Percentiles rank a stretch among this genome's conserved stretches.
These are phyloP conservation scores for Orchesella flavescens DNA, from an alignment of 2,888 invertebrate genomes.

Conservation along the genomic window DNA sequence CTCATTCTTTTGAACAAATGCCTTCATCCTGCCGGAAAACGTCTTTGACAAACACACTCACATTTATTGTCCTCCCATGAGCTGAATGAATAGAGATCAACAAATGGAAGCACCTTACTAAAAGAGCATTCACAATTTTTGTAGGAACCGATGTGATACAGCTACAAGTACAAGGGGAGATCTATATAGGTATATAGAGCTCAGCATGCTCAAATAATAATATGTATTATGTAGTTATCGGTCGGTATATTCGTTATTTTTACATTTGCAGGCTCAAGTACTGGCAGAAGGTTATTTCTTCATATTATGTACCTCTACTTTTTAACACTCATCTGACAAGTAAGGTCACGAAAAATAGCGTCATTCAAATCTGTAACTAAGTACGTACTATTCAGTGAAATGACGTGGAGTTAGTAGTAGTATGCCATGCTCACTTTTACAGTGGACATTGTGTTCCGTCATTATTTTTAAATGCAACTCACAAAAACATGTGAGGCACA, in stretches of 20 bases:
- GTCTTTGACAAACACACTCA: slow-evolving; percentile 11
- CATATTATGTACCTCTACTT: slow-evolving; percentile 3
- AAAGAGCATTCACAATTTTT: background rate
- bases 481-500: slow-evolving; percentile 16
- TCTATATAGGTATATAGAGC: no score
- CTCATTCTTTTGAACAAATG: background rate
- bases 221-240: no score
- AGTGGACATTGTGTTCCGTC: slow-evolving; percentile 9
- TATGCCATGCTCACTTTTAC: background rate
- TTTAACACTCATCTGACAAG: slow-evolving; percentile 32
- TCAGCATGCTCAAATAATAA: no score
- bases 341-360: slow-evolving; percentile 23
- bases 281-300: no score
- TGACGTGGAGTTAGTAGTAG: slow-evolving; percentile 28
- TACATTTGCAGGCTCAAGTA: no score
- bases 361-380: slow-evolving; percentile 10
- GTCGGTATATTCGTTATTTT: no score
- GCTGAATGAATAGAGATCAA: background rate
- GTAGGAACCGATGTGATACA: no score
- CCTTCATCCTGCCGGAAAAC: slow-evolving; percentile 46
- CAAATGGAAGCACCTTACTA: background rate
- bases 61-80: slow-evolving; percentile 20
- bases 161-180: no score
- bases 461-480: slow-evolving; percentile 14
- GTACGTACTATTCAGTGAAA: slow-evolving; percentile 18